phyloP scores from a whole-genome alignment of 2,888 invertebrate genomes.

The Elgonia sp. region DNA sequence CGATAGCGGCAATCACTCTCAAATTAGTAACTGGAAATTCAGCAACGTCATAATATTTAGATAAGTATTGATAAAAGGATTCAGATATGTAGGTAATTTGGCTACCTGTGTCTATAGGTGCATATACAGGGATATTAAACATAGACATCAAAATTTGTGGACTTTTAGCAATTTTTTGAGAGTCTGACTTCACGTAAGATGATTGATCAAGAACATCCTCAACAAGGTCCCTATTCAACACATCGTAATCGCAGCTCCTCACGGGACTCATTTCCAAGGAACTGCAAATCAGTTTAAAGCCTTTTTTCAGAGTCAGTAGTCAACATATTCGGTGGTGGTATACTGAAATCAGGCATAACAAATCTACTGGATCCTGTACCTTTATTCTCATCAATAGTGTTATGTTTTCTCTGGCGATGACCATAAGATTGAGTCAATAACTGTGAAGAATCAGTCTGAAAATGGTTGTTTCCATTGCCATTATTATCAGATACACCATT shows the following conservation, averaged over 20 bases:
- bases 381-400: background rate
- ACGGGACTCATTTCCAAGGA: background rate
- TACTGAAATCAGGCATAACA: background rate
- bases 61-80: background rate
- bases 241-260: background rate
- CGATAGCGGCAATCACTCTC: background rate
- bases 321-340: background rate
- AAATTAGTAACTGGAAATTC: background rate
- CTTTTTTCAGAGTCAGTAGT: background rate
- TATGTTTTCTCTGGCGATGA: background rate
- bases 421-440: too few species aligned
- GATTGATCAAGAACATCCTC: background rate
- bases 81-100: slow-evolving; percentile 1
- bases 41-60: background rate
- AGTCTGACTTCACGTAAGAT: background rate
- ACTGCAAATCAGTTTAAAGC: background rate
- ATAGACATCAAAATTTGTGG: background rate
- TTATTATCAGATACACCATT: background rate
- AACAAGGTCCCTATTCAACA: background rate
- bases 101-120: background rate
- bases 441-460: too few species aligned
- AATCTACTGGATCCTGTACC: background rate
- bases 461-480: background rate
- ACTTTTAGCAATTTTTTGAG: background rate
- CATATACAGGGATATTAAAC: background rate